Base-by-base conservation (phyloP, 2,113 vertebrate genomes). In the Neolamprologus toae region DNA sequence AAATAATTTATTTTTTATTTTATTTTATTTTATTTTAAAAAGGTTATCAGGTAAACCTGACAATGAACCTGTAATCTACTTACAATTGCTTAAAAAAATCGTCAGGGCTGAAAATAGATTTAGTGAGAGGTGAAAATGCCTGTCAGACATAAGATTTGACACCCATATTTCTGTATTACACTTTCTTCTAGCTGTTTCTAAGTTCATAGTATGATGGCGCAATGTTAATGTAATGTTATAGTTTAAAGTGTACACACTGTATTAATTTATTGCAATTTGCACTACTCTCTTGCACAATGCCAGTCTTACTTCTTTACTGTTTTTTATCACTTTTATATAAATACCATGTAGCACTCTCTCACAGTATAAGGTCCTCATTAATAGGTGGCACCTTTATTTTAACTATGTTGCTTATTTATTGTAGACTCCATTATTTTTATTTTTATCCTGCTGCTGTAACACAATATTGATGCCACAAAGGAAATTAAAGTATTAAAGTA, bases 11-110 rank as follows among this genome's bases (percentile, higher is more conserved):
- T 42, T 71, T 14, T n/a, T n/a, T 42, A 42, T 42, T 71, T 14
- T 23, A 40, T 68, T 40, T 68, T 8, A 14, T 40, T 14, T 21
- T 2, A 40, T 66, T 33, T 21, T 1, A 0, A 8, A 6, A 71
- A 16, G 0, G n/a, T 9, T 10, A 71, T 42, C 21, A 0, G 8
- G 8, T 16, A 45, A 71, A 71, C n/a, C n/a, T 71, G 5, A 42
- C n/a, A 71, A 7, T 71, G 37, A 71, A 42, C 37, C 37, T 26
- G 66, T 73, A 45, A 73, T 26, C 21, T 45, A 1, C 4, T 42
- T 71, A 9, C 3, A 42, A 1, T 23, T 42, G n/a, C 66, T 71
- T 71, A 7, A 68, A 21, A 42, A 13, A 23, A 23, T 9, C 0
- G 8, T 42, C 12, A 23, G 17, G 10, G 10, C 33, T 66, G 19